phyloP scores from a whole-genome alignment of 2,113 vertebrate species.

The Craseonycteris thonglongyai region DNA sequence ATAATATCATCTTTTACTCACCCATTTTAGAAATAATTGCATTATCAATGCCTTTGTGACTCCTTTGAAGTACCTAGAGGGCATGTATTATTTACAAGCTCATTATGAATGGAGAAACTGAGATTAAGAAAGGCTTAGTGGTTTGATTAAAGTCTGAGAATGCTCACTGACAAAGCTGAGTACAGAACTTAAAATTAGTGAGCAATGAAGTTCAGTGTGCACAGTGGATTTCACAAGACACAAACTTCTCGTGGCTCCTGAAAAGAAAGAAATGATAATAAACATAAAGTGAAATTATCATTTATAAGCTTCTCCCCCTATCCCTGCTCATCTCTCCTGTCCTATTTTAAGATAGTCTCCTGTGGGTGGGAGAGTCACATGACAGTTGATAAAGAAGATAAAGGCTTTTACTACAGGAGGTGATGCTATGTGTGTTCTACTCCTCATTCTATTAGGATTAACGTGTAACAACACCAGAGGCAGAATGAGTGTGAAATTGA shows the following conservation, averaged over 20 bases:
- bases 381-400: accelerated
- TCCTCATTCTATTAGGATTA: neutral
- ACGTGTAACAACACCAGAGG: neutral
- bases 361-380: accelerated
- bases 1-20: conserved; percentile 58
- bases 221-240: neutral
- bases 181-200: neutral
- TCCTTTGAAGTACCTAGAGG: neutral
- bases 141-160: conserved; percentile 15
- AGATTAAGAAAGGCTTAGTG: conserved; percentile 17
- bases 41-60: conserved; percentile 47
- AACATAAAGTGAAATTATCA: neutral
- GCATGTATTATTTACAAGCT: conserved; percentile 52
- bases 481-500: neutral
- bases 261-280: neutral
- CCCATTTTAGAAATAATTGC: conserved; percentile 54
- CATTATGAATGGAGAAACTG: conserved; percentile 38
- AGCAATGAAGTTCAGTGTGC: neutral
- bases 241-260: neutral
- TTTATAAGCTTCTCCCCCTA: too few relatives aligned
- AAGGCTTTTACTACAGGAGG: accelerated
- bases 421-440: accelerated
- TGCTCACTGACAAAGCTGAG: neutral
- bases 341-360: accelerated
- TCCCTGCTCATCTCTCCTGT: neutral